Conservation (phyloP, 1,140 invertebrate genomes). For the Euwallacea fornicatus region DNA sequence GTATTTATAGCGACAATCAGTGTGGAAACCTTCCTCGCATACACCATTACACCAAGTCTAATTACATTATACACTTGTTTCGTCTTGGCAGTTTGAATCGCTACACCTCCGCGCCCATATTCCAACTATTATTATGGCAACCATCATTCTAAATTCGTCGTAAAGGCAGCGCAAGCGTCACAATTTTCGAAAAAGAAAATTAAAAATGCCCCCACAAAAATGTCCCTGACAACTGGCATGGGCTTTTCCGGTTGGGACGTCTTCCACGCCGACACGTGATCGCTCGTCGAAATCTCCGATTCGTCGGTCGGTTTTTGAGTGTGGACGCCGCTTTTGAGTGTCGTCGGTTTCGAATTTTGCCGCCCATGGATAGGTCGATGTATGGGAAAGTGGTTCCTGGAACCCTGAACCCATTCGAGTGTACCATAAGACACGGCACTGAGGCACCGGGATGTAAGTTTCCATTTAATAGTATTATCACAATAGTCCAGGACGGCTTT, state of each 20-base stretch:
- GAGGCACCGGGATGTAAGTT: constrained; percentile 79
- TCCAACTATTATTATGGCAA: constrained; percentile 32
- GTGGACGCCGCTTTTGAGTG: constrained; percentile 1
- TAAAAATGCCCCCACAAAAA: constrained; percentile 29
- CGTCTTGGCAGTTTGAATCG: constrained; percentile 30
- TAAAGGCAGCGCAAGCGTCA: constrained; percentile 26
- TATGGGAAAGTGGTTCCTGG: constrained; percentile 79
- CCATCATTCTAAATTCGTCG: constrained; percentile 33
- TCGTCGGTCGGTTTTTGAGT: constrained; percentile 13
- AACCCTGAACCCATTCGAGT: constrained; percentile 77
- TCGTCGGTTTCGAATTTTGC: constrained; percentile 26
- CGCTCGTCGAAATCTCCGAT: constrained; percentile 4
- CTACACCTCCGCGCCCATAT: constrained; percentile 24
- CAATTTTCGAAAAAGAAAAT: constrained; percentile 27
- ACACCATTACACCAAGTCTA: constrained; percentile 3
- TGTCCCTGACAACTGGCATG: constrained; percentile 17
- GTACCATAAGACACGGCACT: constrained; percentile 76
- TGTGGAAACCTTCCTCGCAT: constrained; percentile 8
- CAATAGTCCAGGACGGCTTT: no score
- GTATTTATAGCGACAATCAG: neutral
- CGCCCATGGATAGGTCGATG: constrained; percentile 78
- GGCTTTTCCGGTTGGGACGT: constrained; percentile 29
- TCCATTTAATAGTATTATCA: neutral
- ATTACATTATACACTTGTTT: constrained; percentile 29
- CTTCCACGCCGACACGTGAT: constrained; percentile 21